Evolutionary conservation across 1,140 invertebrate genomes (phyloP).

Genomic region (Pollicipes pollicipes): DNA sequence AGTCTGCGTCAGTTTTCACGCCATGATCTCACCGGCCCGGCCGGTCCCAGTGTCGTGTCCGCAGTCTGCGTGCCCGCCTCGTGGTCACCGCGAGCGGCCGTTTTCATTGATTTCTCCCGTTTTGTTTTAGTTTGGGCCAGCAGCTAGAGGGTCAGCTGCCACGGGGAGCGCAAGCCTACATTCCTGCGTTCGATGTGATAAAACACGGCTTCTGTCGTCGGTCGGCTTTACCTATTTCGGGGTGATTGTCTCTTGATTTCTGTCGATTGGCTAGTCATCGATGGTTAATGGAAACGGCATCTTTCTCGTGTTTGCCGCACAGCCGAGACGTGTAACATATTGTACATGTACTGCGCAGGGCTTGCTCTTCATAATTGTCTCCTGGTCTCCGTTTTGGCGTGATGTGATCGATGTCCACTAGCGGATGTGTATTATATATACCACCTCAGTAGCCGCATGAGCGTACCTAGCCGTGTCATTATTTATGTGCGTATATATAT

Average conservation of each 20-base stretch:
- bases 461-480: neutral
- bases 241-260: conserved; percentile 1
- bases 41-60: neutral
- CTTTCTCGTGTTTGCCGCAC: neutral
- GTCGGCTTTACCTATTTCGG: neutral
- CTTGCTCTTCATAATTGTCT: neutral
- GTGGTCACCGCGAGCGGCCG: too few species aligned
- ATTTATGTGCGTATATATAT: neutral
- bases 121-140: conserved; percentile 1
- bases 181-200: neutral
- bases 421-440: neutral
- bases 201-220: too few species aligned
- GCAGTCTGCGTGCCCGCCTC: neutral
- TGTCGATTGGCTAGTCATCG: neutral
- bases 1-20: neutral
- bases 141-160: neutral
- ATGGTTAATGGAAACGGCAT: neutral
- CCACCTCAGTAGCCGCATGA: neutral
- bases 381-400: neutral
- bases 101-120: neutral
- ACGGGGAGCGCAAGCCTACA: neutral
- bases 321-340: neutral
- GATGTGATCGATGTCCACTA: neutral
- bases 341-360: neutral
- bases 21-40: neutral